phyloP scores from a whole-genome alignment of 2,797 vertebrate genomes.

The Darevskia mixta region DNA sequence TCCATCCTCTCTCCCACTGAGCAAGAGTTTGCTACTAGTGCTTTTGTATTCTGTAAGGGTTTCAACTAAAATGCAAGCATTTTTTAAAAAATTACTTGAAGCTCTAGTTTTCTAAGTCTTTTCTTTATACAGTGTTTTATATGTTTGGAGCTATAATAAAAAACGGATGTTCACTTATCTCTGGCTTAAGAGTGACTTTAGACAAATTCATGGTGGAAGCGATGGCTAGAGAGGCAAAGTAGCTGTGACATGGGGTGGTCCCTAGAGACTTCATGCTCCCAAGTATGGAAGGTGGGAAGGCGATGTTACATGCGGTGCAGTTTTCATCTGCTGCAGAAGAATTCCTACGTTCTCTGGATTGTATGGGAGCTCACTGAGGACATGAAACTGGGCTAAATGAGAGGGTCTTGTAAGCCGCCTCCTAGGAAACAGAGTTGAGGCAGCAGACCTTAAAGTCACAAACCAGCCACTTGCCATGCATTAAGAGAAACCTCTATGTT shows the following conservation, averaged over 20 bases:
- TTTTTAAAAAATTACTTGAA: slow-evolving; percentile 69
- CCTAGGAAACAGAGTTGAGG: too few relatives aligned
- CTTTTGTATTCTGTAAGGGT: slow-evolving; percentile 73
- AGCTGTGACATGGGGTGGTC: too few relatives aligned
- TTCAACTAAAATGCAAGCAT: slow-evolving; percentile 57
- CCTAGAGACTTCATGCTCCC: too few relatives aligned
- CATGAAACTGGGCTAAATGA: too few relatives aligned
- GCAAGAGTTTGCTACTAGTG: slow-evolving; percentile 30
- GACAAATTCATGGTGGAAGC: neutral
- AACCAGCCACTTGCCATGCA: neutral
- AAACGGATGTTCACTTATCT: slow-evolving; percentile 65
- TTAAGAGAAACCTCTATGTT: neutral
- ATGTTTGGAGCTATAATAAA: slow-evolving; percentile 75
- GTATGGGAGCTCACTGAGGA: too few relatives aligned
- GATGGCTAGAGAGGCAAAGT: too few relatives aligned
- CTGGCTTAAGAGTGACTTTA: neutral
- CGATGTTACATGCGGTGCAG: too few relatives aligned
- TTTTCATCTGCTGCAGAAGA: too few relatives aligned
- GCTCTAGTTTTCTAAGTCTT: slow-evolving; percentile 77
- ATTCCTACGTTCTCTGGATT: too few relatives aligned
- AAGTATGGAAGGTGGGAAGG: too few relatives aligned
- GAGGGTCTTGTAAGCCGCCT: too few relatives aligned
- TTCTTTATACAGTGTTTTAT: slow-evolving; percentile 76
- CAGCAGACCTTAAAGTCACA: neutral
- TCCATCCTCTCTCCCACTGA: fast-evolving